phyloP scores from a whole-genome alignment of 2,113 vertebrate species.

The Laticauda colubrina region DNA sequence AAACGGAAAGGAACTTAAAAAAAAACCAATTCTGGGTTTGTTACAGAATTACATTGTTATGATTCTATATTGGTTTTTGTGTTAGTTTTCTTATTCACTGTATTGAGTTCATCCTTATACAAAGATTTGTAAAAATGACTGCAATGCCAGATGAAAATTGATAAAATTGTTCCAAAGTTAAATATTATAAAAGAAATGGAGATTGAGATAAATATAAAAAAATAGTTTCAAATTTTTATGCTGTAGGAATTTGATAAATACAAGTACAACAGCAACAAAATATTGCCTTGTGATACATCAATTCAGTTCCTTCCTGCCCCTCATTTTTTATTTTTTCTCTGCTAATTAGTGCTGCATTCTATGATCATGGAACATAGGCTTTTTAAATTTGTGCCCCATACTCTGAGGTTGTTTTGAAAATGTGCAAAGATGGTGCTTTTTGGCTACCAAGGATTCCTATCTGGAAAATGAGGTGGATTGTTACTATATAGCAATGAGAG shows the following conservation, averaged over 20 bases:
- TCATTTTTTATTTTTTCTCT: neutral
- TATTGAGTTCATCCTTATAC: conserved; percentile 59
- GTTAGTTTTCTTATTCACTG: conserved; percentile 53
- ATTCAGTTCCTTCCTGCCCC: neutral
- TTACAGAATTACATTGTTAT: neutral
- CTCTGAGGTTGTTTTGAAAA: neutral
- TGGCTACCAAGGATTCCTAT: neutral
- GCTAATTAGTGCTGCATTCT: neutral
- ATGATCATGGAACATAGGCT: neutral
- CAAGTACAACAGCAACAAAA: neutral
- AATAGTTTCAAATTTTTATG: conserved; percentile 15
- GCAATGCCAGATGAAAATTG: conserved; percentile 36
- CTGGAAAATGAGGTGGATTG: neutral
- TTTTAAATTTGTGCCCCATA: neutral
- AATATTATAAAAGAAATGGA: conserved; percentile 40
- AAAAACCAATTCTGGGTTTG: conserved; percentile 44
- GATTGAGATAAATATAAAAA: conserved; percentile 14
- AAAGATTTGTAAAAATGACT: conserved; percentile 48
- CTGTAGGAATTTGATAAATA: fast-evolving
- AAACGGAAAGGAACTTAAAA: conserved; percentile 51
- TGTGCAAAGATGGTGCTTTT: neutral
- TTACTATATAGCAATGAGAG: neutral
- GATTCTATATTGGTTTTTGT: neutral
- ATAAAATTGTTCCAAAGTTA: conserved; percentile 52
- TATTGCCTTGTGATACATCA: neutral